Evolutionary conservation across 2,888 invertebrate genomes (phyloP).

Genomic region (Macrosiphum euphorbiae): DNA sequence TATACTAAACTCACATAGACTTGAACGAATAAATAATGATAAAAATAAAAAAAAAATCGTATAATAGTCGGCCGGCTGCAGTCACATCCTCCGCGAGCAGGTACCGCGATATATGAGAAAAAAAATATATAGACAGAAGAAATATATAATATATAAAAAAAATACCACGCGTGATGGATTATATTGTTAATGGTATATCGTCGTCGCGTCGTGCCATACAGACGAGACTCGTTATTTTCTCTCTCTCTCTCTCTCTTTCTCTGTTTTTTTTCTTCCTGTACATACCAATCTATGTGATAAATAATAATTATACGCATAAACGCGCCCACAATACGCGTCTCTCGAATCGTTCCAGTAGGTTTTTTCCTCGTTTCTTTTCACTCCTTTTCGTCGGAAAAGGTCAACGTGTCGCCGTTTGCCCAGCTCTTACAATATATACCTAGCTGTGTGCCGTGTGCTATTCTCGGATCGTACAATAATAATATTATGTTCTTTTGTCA

Average conservation of each 20-base stretch:
- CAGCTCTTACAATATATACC: neutral
- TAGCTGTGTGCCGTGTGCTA: no score
- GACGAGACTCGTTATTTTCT: conserved; percentile 41
- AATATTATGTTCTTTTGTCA: neutral
- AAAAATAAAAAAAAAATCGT: neutral
- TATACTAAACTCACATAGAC: neutral
- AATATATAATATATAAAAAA: neutral
- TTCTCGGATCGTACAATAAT: neutral
- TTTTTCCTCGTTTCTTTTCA: neutral
- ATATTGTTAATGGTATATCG: conserved; percentile 47
- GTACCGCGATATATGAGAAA: neutral
- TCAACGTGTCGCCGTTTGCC: conserved; percentile 6
- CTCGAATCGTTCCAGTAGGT: neutral
- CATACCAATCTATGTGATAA: conserved; percentile 30
- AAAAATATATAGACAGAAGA: neutral
- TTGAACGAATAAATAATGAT: neutral
- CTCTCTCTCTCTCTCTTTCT: neutral
- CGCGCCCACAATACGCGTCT: conserved; percentile 28
- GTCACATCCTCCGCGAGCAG: neutral
- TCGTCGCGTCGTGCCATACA: neutral
- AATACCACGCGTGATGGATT: conserved; percentile 48
- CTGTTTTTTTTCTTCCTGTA: neutral
- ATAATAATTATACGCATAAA: conserved; percentile 54
- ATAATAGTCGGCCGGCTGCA: neutral
- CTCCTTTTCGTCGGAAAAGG: neutral